Evolutionary conservation across 2,888 invertebrate species (phyloP).

Genomic region (Caradrina kadenii): DNA sequence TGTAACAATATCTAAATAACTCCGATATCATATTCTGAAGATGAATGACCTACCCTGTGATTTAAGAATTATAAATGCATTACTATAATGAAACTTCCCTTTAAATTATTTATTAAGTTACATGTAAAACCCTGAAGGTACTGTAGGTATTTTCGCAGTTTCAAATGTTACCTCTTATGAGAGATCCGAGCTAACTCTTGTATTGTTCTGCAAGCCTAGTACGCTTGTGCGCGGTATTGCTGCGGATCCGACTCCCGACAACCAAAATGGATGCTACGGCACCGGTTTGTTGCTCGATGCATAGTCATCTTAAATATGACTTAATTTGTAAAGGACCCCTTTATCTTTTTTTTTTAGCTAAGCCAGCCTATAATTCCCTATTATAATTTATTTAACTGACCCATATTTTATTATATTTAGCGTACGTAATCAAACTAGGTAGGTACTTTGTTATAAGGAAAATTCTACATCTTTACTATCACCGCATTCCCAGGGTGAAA

Average conservation of each 20-base stretch:
- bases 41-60: too few species aligned
- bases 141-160: constrained; percentile 20
- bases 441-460: background rate
- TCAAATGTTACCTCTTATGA: constrained; percentile 37
- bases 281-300: constrained; percentile 5
- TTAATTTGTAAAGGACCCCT: background rate
- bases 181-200: constrained; percentile 57
- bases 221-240: constrained; percentile 74
- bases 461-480: background rate
- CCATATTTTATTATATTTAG: background rate
- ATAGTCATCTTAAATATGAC: constrained; percentile 1
- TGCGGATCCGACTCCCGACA: constrained; percentile 78
- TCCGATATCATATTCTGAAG: too few species aligned
- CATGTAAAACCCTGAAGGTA: constrained; percentile 23
- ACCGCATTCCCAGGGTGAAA: constrained; percentile 34
- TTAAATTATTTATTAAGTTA: too few species aligned
- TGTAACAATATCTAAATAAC: too few species aligned
- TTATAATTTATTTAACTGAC: background rate
- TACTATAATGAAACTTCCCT: too few species aligned
- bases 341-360: background rate
- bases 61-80: too few species aligned
- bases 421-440: background rate
- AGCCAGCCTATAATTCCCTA: background rate
- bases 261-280: constrained; percentile 67
- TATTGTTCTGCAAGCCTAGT: constrained; percentile 74